Evolutionary conservation across 2,888 invertebrate genomes (phyloP).

Genomic region (Acronicta psi): DNA sequence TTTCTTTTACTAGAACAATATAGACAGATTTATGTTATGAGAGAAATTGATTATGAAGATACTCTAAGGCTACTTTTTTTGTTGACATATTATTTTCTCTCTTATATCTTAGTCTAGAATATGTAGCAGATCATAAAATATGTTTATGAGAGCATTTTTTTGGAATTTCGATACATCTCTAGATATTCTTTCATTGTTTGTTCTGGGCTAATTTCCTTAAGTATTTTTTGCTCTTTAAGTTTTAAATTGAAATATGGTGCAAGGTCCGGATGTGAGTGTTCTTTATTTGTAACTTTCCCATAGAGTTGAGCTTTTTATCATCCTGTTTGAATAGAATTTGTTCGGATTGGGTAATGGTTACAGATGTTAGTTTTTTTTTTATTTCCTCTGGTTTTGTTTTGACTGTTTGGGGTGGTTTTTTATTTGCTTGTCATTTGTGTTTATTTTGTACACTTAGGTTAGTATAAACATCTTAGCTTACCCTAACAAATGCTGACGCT

Average conservation of each 20-base stretch:
- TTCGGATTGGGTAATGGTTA: slow-evolving; percentile 68
- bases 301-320: slow-evolving; percentile 74
- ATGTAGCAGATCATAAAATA: background rate
- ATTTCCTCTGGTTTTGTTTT: slow-evolving; percentile 71
- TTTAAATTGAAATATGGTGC: slow-evolving; percentile 65
- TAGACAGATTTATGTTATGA: slow-evolving; percentile 2
- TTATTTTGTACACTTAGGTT: slow-evolving; percentile 22
- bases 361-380: slow-evolving; percentile 79
- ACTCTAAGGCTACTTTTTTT: slow-evolving; percentile 1
- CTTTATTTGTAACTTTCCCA: slow-evolving; percentile 73
- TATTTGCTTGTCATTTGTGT: slow-evolving; percentile 30
- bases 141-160: slow-evolving; percentile 5
- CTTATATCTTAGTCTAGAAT: slow-evolving; percentile 2
- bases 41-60: slow-evolving; percentile 5
- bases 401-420: slow-evolving; percentile 38
- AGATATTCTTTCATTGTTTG: slow-evolving; percentile 6
- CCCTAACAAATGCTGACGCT: slow-evolving; percentile 20
- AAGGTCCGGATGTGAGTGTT: slow-evolving; percentile 71
- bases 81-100: background rate
- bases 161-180: too few relatives aligned
- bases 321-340: slow-evolving; percentile 76
- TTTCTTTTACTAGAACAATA: slow-evolving; percentile 32
- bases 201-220: slow-evolving; percentile 14
- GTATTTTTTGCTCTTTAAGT: slow-evolving; percentile 26
- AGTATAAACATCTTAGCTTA: slow-evolving; percentile 30